Percentiles rank a stretch among this genome's conserved stretches.
phyloP scores from a whole-genome alignment of 2,797 vertebrate species.

The Coendou prehensilis region DNA sequence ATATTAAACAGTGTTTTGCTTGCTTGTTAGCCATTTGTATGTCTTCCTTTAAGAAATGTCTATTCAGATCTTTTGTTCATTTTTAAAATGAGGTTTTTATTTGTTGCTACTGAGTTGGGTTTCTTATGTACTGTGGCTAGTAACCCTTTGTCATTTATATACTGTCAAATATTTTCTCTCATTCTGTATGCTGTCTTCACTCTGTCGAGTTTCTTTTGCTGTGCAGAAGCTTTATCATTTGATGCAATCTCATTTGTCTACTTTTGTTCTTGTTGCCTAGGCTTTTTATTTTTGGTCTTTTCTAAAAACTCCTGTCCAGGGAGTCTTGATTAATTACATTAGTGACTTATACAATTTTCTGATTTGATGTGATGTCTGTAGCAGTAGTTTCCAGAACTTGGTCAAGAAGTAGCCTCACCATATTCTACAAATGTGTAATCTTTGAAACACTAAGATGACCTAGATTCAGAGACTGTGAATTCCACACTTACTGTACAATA shows the following conservation, averaged over 20 bases:
- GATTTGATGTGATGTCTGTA: not conserved
- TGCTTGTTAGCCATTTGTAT: not conserved
- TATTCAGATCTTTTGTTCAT: not conserved
- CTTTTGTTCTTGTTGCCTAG: not conserved
- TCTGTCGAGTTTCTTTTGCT: not conserved
- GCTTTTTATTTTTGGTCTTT: not conserved
- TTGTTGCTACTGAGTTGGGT: not conserved
- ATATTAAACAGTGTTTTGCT: not conserved
- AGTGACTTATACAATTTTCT: not conserved
- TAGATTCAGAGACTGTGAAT: not conserved
- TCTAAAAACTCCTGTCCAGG: not conserved
- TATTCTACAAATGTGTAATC: not conserved
- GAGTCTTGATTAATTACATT: not conserved
- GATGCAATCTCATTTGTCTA: not conserved
- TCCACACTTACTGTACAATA: not conserved
- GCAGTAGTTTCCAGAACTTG: slow-evolving; percentile 4
- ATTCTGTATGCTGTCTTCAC: not conserved
- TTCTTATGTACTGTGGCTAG: not conserved
- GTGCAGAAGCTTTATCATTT: not conserved
- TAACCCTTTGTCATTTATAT: not conserved
- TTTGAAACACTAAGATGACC: not conserved
- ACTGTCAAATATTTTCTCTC: not conserved
- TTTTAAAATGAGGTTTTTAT: not conserved
- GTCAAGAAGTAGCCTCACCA: not conserved
- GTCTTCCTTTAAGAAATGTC: not conserved